These are phyloP conservation scores for Apocrypta bakeri DNA, from an alignment of 1,140 invertebrate genomes.

Conservation along the genomic window DNA sequence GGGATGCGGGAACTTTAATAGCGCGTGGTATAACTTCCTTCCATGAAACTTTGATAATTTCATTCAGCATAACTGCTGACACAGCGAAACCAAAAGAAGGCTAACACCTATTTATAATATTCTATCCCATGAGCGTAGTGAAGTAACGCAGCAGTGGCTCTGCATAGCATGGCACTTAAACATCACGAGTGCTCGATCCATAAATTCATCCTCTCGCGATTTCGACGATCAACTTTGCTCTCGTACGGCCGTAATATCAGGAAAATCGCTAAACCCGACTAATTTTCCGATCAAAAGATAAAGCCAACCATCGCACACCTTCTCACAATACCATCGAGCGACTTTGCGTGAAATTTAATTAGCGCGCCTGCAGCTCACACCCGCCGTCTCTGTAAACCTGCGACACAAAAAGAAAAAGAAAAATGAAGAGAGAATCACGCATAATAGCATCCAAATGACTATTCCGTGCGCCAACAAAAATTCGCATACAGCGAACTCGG, in stretches of 20 bases:
- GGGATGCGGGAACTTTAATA: constrained; percentile 24
- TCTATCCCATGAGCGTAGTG: not conserved
- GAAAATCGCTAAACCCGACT: too few species aligned
- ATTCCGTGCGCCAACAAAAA: not conserved
- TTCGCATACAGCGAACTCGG: not conserved
- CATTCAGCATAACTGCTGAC: constrained; percentile 21
- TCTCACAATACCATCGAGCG: not conserved
- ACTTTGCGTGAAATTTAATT: not conserved
- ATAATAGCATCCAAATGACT: not conserved
- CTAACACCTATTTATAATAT: constrained; percentile 12
- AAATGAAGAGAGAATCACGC: not conserved
- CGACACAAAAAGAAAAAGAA: not conserved
- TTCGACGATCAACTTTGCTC: too few species aligned
- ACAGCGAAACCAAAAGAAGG: constrained; percentile 21
- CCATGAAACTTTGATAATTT: constrained; percentile 37
- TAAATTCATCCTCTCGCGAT: not conserved
- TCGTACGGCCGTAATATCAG: too few species aligned
- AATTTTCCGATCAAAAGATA: too few species aligned
- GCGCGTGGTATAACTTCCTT: constrained; percentile 17
- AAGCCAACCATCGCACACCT: not conserved
- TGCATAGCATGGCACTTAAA: not conserved
- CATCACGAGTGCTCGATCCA: not conserved
- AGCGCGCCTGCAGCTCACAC: not conserved
- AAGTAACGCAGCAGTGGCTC: not conserved
- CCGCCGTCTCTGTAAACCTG: too few species aligned